Evolutionary conservation across 2,113 vertebrate species (phyloP).

Genomic region (Barnardius zonarius): DNA sequence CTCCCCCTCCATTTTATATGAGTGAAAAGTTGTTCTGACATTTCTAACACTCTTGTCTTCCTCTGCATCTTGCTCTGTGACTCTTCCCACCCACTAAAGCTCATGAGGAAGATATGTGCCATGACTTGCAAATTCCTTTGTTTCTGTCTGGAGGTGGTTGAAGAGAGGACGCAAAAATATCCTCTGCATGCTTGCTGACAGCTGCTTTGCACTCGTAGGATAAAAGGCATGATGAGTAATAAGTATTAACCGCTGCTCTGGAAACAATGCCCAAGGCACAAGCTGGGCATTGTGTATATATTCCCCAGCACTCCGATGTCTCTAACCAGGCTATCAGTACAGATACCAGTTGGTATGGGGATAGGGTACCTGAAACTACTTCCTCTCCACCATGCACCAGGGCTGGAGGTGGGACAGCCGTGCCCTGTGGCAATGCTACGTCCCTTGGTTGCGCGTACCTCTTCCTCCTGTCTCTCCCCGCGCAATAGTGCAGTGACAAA

Average conservation of each 20-base stretch:
- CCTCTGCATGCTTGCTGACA: neutral
- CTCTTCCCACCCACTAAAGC: constrained; percentile 65
- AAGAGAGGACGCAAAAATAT: constrained; percentile 37
- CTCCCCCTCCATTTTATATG: neutral
- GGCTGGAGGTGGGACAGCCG: neutral
- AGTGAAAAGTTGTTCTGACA: neutral
- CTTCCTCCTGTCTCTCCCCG: neutral
- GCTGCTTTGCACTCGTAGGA: neutral
- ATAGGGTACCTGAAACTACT: neutral
- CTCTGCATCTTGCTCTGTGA: constrained; percentile 38
- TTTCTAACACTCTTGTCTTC: neutral
- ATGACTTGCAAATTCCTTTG: constrained; percentile 33
- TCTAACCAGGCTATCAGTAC: neutral
- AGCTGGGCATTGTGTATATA: neutral
- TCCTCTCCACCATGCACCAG: accelerated
- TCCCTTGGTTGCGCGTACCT: accelerated
- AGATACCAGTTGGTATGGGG: neutral
- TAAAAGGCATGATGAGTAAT: neutral
- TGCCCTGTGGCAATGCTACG: neutral
- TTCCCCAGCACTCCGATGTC: neutral
- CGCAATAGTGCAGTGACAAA: neutral
- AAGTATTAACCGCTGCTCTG: neutral
- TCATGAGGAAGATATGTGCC: constrained; percentile 82
- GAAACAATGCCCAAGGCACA: neutral
- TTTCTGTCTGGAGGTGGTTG: constrained; percentile 29